phyloP scores from a whole-genome alignment of 2,113 vertebrate genomes.

The Mustela nigripes region DNA sequence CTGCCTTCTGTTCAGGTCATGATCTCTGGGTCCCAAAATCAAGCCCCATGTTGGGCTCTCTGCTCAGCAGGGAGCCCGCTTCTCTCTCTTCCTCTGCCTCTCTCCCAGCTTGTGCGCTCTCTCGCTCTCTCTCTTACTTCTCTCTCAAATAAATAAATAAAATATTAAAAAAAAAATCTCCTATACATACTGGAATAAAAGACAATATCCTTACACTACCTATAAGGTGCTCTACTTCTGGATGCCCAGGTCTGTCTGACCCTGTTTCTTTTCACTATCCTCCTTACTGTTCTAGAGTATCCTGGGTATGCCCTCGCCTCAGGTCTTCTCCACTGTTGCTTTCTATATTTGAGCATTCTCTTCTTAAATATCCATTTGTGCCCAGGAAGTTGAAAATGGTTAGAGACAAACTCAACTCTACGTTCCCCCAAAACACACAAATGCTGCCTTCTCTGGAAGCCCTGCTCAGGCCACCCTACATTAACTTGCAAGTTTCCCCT shows the following conservation, averaged over 20 bases:
- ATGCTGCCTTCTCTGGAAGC: background rate
- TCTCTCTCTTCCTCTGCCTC: background rate
- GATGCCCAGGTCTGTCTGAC: background rate
- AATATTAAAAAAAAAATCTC: background rate
- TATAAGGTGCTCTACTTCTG: background rate
- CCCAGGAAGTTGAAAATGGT: background rate
- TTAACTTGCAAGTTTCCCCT: background rate
- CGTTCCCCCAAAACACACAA: background rate
- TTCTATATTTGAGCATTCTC: background rate
- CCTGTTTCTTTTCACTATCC: background rate
- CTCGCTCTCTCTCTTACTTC: background rate
- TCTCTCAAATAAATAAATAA: background rate
- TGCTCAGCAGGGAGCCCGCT: background rate
- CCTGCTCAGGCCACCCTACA: background rate
- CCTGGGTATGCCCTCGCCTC: background rate
- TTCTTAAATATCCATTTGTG: background rate
- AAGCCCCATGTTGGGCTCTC: background rate
- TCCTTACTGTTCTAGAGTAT: background rate
- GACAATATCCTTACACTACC: background rate
- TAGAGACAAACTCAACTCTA: background rate
- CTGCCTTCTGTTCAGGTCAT: background rate
- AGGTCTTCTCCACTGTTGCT: background rate
- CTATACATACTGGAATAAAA: background rate
- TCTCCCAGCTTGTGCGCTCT: background rate
- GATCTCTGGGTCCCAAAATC: background rate